Conservation (phyloP, 2,888 invertebrate species). For the Sylvicola cinctus region DNA sequence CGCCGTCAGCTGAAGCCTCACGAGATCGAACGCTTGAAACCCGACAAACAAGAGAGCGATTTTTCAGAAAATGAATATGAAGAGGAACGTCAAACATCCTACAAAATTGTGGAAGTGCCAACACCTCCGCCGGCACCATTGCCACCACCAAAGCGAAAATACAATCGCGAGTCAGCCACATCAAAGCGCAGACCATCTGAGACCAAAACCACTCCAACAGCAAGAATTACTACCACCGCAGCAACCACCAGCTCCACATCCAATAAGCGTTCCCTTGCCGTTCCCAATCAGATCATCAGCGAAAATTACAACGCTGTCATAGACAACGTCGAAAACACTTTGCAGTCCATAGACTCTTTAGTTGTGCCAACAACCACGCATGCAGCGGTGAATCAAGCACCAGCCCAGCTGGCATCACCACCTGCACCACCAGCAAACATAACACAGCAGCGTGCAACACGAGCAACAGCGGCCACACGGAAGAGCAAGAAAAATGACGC, state of each 20-base stretch:
- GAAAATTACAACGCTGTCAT: conserved; percentile 7
- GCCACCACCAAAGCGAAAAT: not conserved
- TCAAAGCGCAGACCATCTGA: too few relatives aligned
- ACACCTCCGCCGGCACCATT: not conserved
- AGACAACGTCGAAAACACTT: conserved; percentile 23
- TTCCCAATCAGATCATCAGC: conserved; percentile 11
- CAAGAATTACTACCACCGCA: too few relatives aligned
- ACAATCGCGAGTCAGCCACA: too few relatives aligned
- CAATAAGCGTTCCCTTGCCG: not conserved
- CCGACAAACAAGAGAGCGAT: conserved; percentile 15
- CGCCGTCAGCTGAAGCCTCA: conserved; percentile 52
- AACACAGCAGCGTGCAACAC: conserved; percentile 21
- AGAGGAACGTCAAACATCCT: not conserved
- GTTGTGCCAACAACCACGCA: conserved; percentile 17
- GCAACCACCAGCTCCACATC: not conserved
- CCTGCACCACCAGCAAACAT: conserved; percentile 13
- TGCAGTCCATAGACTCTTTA: conserved; percentile 26
- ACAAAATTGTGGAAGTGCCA: too few relatives aligned
- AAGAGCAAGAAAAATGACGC: conserved; percentile 15
- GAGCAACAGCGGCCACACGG: conserved; percentile 9
- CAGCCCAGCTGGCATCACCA: conserved; percentile 3
- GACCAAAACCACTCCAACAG: too few relatives aligned
- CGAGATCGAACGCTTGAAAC: conserved; percentile 27
- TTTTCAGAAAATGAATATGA: conserved; percentile 19
- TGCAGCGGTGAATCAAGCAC: conserved; percentile 11